Conservation (phyloP, 2,113 vertebrate genomes). For the Bettongia penicillata region DNA sequence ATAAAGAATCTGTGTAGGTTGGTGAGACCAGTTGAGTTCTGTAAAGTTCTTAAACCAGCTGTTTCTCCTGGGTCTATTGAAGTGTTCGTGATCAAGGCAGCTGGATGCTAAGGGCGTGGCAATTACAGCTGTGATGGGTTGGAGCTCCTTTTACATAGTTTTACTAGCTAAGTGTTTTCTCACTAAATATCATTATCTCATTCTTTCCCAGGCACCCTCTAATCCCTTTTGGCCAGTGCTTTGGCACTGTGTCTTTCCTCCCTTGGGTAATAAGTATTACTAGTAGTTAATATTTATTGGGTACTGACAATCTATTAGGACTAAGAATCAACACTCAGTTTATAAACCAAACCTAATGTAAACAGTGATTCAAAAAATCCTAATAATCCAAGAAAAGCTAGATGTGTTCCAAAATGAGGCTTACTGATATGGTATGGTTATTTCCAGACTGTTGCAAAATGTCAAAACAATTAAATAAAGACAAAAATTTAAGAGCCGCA, state of each 20-base stretch:
- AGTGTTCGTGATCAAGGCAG: background rate
- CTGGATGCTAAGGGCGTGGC: background rate
- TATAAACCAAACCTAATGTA: background rate
- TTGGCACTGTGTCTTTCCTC: rapidly evolving
- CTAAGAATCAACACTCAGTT: background rate
- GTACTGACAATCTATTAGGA: background rate
- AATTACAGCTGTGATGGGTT: background rate
- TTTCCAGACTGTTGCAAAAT: background rate
- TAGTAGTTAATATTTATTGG: background rate
- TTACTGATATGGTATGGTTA: background rate
- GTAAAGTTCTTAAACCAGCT: background rate
- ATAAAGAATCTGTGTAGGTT: background rate
- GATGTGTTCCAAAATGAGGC: slow-evolving; percentile 1
- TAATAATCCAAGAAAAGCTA: background rate
- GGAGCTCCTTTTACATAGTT: background rate
- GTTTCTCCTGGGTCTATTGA: background rate
- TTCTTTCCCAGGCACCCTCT: background rate
- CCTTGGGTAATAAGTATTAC: background rate
- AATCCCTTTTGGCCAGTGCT: rapidly evolving
- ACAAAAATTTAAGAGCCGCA: background rate
- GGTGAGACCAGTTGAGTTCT: background rate
- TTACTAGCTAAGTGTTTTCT: background rate
- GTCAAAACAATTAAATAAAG: background rate
- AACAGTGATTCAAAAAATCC: slow-evolving; percentile 35
- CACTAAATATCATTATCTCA: background rate